Conservation (phyloP, 2,888 invertebrate genomes). For the Sericinus montela region DNA sequence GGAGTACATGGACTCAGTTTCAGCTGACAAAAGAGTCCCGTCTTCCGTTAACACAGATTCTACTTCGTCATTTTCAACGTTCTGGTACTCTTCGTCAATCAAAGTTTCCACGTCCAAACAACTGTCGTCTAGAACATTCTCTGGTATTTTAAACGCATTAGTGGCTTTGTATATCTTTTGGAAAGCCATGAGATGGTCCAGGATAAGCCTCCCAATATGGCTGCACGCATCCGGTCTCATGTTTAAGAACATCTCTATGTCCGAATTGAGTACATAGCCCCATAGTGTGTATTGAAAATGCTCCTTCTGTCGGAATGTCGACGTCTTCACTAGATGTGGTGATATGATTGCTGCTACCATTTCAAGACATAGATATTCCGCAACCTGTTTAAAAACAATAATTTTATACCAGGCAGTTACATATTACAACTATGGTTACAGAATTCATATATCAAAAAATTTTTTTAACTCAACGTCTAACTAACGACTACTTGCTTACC, state of each 20-base stretch:
- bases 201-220: conserved; percentile 74
- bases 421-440: no score
- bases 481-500: conserved; percentile 33
- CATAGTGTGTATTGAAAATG: conserved; percentile 77
- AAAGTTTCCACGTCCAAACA: conserved; percentile 60
- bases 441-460: no score
- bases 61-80: conserved; percentile 62
- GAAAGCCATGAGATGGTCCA: conserved; percentile 75
- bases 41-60: conserved; percentile 64
- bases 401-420: no score
- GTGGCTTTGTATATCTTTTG: conserved; percentile 69
- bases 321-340: conserved; percentile 67
- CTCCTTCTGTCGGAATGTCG: conserved; percentile 70
- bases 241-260: conserved; percentile 79
- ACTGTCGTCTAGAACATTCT: conserved; percentile 55
- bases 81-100: conserved; percentile 71
- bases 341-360: conserved; percentile 78
- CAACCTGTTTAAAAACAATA: conserved; percentile 59
- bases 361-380: conserved; percentile 82
- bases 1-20: conserved; percentile 64
- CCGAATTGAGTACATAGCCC: conserved; percentile 78
- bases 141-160: conserved; percentile 45
- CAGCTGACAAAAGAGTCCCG: conserved; percentile 59
- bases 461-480: no score
- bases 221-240: conserved; percentile 80